Percentiles rank a stretch among this genome's conserved stretches.
Evolutionary conservation across 2,113 vertebrate species (phyloP).

Genomic region (Corvus cornix): DNA sequence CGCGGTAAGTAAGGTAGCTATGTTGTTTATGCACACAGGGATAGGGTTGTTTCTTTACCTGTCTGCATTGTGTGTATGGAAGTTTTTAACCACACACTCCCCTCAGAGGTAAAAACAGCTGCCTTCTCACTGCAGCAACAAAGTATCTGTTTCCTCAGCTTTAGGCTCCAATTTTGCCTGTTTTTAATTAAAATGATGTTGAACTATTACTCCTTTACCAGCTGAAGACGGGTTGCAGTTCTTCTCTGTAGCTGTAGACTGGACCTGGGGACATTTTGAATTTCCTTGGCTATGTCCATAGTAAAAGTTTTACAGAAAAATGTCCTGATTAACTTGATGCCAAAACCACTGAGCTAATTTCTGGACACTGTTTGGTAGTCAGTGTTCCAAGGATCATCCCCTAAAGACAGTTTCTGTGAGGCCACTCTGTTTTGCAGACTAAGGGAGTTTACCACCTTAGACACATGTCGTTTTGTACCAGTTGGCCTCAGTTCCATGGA

Average conservation of each 20-base stretch:
- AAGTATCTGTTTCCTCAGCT: not conserved
- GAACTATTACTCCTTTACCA: not conserved
- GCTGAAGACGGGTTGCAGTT: not conserved
- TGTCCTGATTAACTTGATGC: slow-evolving; percentile 24
- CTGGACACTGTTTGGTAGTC: slow-evolving; percentile 17
- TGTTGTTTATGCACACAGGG: not conserved
- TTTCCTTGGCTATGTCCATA: not conserved
- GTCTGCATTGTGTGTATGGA: not conserved
- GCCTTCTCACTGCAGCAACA: not conserved
- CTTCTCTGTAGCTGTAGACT: not conserved
- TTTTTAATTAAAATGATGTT: not conserved
- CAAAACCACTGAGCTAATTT: slow-evolving; percentile 61
- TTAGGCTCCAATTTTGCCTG: not conserved
- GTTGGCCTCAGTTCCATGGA: not conserved
- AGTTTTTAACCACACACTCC: not conserved
- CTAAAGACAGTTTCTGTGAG: slow-evolving; percentile 15
- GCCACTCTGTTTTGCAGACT: slow-evolving; percentile 18
- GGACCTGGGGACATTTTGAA: not conserved
- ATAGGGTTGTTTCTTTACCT: not conserved
- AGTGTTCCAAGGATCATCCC: slow-evolving; percentile 35
- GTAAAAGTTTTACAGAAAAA: slow-evolving; percentile 26
- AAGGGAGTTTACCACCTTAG: slow-evolving; percentile 1
- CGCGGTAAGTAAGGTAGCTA: not conserved
- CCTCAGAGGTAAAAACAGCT: not conserved
- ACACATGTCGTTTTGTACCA: slow-evolving; percentile 5